Percentiles rank a stretch among this genome's conserved stretches.
Conservation (phyloP, 2,797 vertebrate species). For the Champsocephalus esox region DNA sequence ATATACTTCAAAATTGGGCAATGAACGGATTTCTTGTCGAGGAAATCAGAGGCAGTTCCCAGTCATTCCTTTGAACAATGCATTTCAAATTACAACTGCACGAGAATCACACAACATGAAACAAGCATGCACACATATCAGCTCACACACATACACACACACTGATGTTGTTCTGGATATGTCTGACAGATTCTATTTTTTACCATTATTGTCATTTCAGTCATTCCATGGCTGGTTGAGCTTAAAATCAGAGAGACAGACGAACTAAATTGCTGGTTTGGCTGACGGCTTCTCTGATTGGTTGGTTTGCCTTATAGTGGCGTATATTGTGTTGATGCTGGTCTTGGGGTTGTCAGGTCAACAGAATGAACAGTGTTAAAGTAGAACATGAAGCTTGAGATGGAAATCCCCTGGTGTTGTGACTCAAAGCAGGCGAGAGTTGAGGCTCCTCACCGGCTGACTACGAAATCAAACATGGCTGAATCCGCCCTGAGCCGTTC, state of each 20-base stretch:
- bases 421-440: conserved; percentile 45
- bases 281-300: conserved; percentile 58
- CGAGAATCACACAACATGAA: conserved; percentile 5
- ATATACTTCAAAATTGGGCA: conserved; percentile 1
- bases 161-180: conserved; percentile 60
- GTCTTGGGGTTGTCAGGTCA: conserved; percentile 62
- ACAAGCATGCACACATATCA: conserved; percentile 39
- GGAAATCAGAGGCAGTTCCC: not conserved
- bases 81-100: conserved; percentile 33
- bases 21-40: not conserved
- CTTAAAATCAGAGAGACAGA: conserved; percentile 65
- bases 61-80: conserved; percentile 6
- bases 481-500: conserved; percentile 70
- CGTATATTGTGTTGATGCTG: conserved; percentile 67
- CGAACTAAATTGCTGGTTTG: conserved; percentile 14
- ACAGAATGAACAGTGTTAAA: conserved; percentile 60
- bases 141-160: conserved; percentile 35
- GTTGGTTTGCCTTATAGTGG: conserved; percentile 76
- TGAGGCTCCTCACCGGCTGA: conserved; percentile 64
- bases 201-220: conserved; percentile 38
- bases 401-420: conserved; percentile 55
- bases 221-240: conserved; percentile 75
- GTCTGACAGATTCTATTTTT: conserved; percentile 47
- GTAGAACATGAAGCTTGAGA: conserved; percentile 42
- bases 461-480: conserved; percentile 71